Evolutionary conservation across 1,140 invertebrate species (phyloP), one percentile per base, ranked within the genome.

Genomic region (Habropoda laboriosa): DNA sequence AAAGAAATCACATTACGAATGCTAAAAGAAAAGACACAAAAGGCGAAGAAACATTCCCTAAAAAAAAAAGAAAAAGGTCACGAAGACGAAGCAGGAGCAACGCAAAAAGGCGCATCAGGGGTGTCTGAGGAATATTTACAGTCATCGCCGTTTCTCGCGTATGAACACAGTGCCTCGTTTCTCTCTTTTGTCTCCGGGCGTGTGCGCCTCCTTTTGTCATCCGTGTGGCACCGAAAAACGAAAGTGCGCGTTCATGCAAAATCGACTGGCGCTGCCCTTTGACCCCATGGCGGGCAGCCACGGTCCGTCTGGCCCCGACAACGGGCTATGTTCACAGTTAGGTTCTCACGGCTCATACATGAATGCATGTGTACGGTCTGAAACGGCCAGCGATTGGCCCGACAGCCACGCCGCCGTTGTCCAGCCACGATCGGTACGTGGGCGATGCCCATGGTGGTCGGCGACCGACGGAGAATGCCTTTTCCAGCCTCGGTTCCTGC

Each of bases 321-420:
- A 79, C 84, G 86, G 87, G 83, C 88, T 87, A 89, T 87, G 89
- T 90, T 91, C 87, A 89, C 89, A 91, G 91, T 91, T 91, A 90
- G 88, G 88, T 92, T 92, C 91, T 92, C 91, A 92, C 91, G 91
- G 89, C 88, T 90, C 86, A 86, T 86, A 88, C 88, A 85, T 87
- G 86, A 89, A 90, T 86, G 89, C 86, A 90, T 89, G 89, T 88
- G 51, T 40, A 70, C 57, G 78, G 79, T 35, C 73, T 75, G 80
- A 82, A 86, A 85, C 58, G 78, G 49, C 30, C 55, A 42, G 76
- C 85, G 85, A 87, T 85, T 82, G 85, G 72, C 78, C 27, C 55
- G 66, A 74, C 67, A 67, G 30, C 63, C 60, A 45, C 78, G 76
- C 47, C 67, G 71, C 57, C 71, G 79, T 42, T 67, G 67, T 32